Conservation (phyloP, 2,888 invertebrate species). For the Didymodactylos carnosus region DNA sequence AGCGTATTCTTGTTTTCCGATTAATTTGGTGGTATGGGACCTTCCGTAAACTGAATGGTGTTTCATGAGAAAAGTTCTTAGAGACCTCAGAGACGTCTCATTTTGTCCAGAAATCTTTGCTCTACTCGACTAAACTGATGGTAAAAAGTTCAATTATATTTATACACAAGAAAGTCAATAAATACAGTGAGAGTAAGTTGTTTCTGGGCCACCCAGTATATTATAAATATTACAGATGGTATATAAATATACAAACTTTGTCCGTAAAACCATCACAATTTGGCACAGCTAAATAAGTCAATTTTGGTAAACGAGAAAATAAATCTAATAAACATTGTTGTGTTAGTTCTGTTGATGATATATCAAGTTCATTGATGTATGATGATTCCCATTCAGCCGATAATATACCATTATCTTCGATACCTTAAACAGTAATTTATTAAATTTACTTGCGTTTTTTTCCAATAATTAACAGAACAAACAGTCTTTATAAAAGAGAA, state of each 20-base stretch:
- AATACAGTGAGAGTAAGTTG: background rate
- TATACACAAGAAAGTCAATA: no score
- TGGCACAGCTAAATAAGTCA: constrained; percentile 65
- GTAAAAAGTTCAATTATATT: no score
- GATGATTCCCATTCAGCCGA: constrained; percentile 90
- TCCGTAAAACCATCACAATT: constrained; percentile 95
- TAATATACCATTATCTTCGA: constrained; percentile 75
- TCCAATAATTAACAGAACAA: no score
- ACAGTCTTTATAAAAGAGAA: no score
- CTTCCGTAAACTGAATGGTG: no score
- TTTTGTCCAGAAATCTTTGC: no score
- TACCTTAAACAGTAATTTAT: no score
- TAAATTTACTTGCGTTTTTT: background rate
- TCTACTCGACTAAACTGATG: no score
- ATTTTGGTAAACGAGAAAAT: constrained; percentile 60
- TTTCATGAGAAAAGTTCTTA: no score
- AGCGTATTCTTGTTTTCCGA: no score
- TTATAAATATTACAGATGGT: background rate
- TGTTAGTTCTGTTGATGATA: constrained; percentile 84
- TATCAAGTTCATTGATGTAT: constrained; percentile 67
- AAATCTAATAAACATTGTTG: constrained; percentile 80
- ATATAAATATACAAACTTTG: constrained; percentile 40
- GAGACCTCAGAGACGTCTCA: no score
- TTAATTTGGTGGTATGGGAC: no score
- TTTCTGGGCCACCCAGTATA: background rate